These are phyloP conservation scores for Indri indri DNA, from an alignment of 2,113 vertebrate genomes.

Conservation along the genomic window DNA sequence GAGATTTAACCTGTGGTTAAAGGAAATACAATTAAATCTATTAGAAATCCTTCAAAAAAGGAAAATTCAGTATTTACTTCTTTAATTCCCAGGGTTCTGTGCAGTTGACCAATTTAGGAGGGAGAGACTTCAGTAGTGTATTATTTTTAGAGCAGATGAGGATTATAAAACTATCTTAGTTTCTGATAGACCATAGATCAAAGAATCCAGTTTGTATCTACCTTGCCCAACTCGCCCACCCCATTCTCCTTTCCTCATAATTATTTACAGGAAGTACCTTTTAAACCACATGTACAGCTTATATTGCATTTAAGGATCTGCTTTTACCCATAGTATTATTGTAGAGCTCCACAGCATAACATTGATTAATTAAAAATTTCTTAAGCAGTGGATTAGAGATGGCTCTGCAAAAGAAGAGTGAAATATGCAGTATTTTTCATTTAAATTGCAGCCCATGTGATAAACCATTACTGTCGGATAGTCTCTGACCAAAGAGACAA, in stretches of 20 bases:
- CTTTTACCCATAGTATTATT: not conserved
- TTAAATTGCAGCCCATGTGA: conserved; percentile 3
- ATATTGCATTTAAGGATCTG: conserved; percentile 9
- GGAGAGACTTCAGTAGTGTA: not conserved
- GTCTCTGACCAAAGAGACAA: not conserved
- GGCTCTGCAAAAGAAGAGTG: conserved; percentile 8
- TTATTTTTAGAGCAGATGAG: conserved; percentile 38
- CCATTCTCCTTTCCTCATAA: not conserved
- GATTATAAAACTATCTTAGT: not conserved
- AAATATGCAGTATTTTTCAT: conserved; percentile 20
- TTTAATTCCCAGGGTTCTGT: not conserved
- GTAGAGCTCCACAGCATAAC: not conserved
- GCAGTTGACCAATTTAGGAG: not conserved
- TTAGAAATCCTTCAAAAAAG: conserved; percentile 12
- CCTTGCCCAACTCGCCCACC: not conserved
- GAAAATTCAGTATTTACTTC: not conserved
- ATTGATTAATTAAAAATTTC: conserved; percentile 32
- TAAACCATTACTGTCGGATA: not conserved
- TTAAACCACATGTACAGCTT: not conserved
- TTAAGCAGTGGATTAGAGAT: not conserved
- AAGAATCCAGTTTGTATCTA: not conserved
- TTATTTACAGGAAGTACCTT: conserved; percentile 29
- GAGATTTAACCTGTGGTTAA: conserved; percentile 2
- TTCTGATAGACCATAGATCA: not conserved
- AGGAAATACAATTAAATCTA: not conserved